Evolutionary conservation across 2,888 invertebrate species (phyloP), one percentile per base, ranked within the genome.

Genomic region (Erebia ligea): DNA sequence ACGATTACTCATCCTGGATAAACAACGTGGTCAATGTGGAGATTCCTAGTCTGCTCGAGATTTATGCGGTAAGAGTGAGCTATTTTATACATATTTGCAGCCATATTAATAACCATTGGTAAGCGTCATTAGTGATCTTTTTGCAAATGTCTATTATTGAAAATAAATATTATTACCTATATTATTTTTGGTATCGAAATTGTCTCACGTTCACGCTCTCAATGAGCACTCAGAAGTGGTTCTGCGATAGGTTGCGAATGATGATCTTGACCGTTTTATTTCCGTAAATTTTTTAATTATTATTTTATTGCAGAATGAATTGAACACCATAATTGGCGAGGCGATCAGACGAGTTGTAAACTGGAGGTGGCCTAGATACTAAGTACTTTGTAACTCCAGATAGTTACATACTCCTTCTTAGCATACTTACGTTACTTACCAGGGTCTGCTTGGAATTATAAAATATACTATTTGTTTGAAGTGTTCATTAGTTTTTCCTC

Each of bases 321-420:
- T 62, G 21, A 62, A 62, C 1, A 62, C 62, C 9, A 48, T 62
- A 8, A 62, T 62, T 48, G 62, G 62, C 21, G 62, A 62, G 21
- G 21, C 9, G 42, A 62, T 62, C 13, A 45, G 45, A 48, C 13
- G 8, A 21, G 62, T 21, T 8, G 48, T 62, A 5, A 62, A 62
- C 21, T 48, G 21, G 21, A 21, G 62, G 48, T 62, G 61, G 61
- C 34, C 34, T 34, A 0, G 34, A 34, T 62, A 15, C 19, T 19
- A 0, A 57, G 25, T 25, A 15, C 13, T 21, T 15, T 6, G 13
- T 57, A 10, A 4, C 13, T 15, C 15, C 19, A 25, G 5, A 21
- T 57, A 13, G 21, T 4, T 25, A 25, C 34, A 34, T 6, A 6
- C 5, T 34, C 34, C 34, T 34, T 21, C 13, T 0, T 13, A 25